Base-by-base conservation (phyloP, 1,140 invertebrate genomes). In the Coenobita brevimanus region DNA sequence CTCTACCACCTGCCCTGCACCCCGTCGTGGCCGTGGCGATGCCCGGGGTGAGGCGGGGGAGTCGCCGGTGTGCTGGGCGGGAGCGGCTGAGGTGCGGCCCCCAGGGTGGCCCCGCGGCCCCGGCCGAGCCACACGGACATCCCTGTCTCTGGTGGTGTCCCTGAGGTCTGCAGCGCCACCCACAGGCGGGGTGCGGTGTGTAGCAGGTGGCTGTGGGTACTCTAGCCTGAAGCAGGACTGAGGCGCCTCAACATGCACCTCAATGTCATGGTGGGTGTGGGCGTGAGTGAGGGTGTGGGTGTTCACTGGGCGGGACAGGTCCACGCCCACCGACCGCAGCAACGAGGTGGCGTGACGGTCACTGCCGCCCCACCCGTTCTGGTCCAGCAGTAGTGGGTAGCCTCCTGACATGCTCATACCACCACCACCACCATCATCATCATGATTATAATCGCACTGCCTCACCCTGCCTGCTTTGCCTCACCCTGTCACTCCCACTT, bases 361-460 rank as follows among this genome's bases (percentile, higher is more conserved):
- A 43, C 83, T 73, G 38, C 27, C 83, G 36, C 75, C 62, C 83
- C 83, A 86, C 33, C 83, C 83, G 83, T 86, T 86, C 73, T 86
- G 83, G n/a, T 86, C 73, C 27, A 86, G 38, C 60, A 86, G 83
- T 57, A 86, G 83, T 15, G 83, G 83, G 83, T 86, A 86, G 57
- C 71, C 83, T 30, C 73, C 62, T 50, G 71, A 73, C 83, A 86
- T 86, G 83, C 57, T 57, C 69, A 80, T 50, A 80, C 57, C 76
- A 38, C 76, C 50, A 21, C 76, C 43, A 24, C 27, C 73, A 38
- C 41, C 38, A 43, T 43, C 73, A 38, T 24, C 73, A 38, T 43
- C 73, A 76, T 43, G 4, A 38, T n/a, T 3, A 10, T 2, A n/a
- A 43, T 21, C 21, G n/a, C 33, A 36, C 15, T 30, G 71, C 50